A percentile compares a stretch with the other conserved stretches of the same genome.
phyloP scores from a whole-genome alignment of 2,113 vertebrate species.

The Platysteira castanea region DNA sequence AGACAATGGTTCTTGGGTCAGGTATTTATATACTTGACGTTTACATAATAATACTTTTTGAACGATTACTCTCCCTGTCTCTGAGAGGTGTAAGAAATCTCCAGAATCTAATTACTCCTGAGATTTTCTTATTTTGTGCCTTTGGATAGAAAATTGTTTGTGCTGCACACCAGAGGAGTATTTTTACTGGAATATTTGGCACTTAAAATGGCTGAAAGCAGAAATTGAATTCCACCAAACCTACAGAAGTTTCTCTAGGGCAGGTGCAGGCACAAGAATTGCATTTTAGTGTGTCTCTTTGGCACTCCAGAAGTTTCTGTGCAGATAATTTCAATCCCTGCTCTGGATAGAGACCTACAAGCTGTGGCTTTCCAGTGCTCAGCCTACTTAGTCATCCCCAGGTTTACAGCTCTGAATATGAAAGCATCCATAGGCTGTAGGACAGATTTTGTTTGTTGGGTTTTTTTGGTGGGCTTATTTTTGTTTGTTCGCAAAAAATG shows the following conservation, averaged over 20 bases:
- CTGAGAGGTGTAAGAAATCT: not conserved
- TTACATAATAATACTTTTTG: not conserved
- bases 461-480: not conserved
- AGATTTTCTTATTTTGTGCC: not conserved
- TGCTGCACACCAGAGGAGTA: not conserved
- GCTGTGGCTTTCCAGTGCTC: not conserved
- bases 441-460: not conserved
- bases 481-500: not conserved
- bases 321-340: not conserved
- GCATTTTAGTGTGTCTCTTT: not conserved
- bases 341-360: not conserved
- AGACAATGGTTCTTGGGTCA: not conserved
- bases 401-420: not conserved
- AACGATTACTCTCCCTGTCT: not conserved
- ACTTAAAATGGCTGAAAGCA: not conserved
- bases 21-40: not conserved
- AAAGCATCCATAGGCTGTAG: not conserved
- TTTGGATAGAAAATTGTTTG: not conserved
- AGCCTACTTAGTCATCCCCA: not conserved
- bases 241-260: not conserved
- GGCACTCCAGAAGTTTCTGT: not conserved
- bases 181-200: not conserved
- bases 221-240: not conserved
- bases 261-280: not conserved
- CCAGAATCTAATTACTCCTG: not conserved